Evolutionary conservation across 2,797 vertebrate genomes (phyloP).

Genomic region (Muscicapa striata): DNA sequence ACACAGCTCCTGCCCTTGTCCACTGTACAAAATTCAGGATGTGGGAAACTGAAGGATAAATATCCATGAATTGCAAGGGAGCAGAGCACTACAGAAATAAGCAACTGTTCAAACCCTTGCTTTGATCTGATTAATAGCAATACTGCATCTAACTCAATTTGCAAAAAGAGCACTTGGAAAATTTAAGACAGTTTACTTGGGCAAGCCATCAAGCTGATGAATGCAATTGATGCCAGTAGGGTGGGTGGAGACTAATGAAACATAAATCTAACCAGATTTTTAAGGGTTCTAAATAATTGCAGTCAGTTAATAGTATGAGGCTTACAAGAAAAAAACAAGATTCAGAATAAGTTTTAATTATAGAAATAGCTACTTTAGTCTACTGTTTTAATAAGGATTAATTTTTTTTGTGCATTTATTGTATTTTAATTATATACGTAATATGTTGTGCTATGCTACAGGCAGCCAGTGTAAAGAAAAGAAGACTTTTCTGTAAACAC

Average conservation of each 20-base stretch:
- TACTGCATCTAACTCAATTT: conserved; percentile 71
- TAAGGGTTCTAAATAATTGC: conserved; percentile 38
- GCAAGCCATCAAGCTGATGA: conserved; percentile 72
- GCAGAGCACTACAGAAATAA: background rate
- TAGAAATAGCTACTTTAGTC: conserved; percentile 32
- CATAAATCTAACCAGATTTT: conserved; percentile 56
- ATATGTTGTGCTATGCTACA: background rate
- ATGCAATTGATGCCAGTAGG: conserved; percentile 40
- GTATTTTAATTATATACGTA: conserved; percentile 37
- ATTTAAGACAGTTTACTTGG: conserved; percentile 69
- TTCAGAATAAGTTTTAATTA: conserved; percentile 55
- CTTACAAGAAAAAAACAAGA: background rate
- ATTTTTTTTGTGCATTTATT: conserved; percentile 25
- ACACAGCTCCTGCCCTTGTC: background rate
- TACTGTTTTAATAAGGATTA: conserved; percentile 27
- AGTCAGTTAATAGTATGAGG: background rate
- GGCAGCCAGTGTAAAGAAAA: conserved; percentile 16
- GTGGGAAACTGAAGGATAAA: background rate
- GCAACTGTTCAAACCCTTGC: background rate
- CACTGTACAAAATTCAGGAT: background rate
- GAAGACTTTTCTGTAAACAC: conserved; percentile 7
- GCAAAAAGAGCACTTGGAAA: conserved; percentile 71
- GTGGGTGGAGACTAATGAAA: conserved; percentile 47
- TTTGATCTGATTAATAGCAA: conserved; percentile 72
- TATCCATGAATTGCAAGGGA: background rate